Evolutionary conservation across 2,888 invertebrate genomes (phyloP).

Genomic region (Brachylomia viminalis): DNA sequence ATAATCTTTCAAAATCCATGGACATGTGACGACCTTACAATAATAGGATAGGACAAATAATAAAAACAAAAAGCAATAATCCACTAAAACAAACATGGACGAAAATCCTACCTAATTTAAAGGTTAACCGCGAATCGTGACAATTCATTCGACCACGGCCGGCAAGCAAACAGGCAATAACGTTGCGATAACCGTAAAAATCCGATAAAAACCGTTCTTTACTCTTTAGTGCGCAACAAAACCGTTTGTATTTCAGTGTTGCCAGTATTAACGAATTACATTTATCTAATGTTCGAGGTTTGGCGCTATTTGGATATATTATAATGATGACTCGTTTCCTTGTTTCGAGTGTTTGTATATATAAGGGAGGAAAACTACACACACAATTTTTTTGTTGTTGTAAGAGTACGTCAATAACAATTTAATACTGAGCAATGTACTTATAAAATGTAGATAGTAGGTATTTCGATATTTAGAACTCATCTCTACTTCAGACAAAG

Average conservation of each 20-base stretch:
- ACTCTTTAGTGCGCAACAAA: slow-evolving; percentile 61
- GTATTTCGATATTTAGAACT: neutral
- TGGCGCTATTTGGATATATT: neutral
- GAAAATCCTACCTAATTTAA: slow-evolving; percentile 45
- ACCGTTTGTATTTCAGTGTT: slow-evolving; percentile 57
- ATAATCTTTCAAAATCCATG: neutral
- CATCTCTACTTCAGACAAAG: neutral
- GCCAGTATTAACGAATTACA: slow-evolving; percentile 39
- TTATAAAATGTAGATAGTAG: neutral
- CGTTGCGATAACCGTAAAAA: slow-evolving; percentile 63
- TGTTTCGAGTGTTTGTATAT: neutral
- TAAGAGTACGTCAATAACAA: neutral
- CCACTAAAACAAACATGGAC: slow-evolving; percentile 28
- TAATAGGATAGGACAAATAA: neutral
- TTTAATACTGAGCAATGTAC: neutral
- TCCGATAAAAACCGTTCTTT: slow-evolving; percentile 64
- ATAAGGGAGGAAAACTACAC: neutral
- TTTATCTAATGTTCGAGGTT: slow-evolving; percentile 31
- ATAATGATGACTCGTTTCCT: slow-evolving; percentile 12
- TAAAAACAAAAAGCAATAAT: slow-evolving; percentile 15
- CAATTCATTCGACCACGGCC: slow-evolving; percentile 47
- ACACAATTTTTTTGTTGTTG: neutral
- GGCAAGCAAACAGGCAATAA: slow-evolving; percentile 59
- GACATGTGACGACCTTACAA: neutral
- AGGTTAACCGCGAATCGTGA: slow-evolving; percentile 54